Evolutionary conservation across 2,888 invertebrate species (phyloP).

Genomic region (Papilio protenor): DNA sequence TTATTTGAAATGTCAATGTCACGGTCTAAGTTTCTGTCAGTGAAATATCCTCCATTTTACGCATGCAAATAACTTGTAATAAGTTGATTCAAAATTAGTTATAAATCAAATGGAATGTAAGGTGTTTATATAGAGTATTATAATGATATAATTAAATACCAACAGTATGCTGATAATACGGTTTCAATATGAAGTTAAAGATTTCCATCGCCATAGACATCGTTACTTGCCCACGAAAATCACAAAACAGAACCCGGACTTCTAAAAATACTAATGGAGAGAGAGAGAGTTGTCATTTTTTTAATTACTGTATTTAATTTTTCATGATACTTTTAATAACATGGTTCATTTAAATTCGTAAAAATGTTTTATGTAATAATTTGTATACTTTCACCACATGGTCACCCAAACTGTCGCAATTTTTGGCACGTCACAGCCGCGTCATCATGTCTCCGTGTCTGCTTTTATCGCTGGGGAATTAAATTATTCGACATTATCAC

Average conservation of each 20-base stretch:
- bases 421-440: conserved; percentile 88
- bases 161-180: background rate
- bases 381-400: conserved; percentile 22
- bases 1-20: conserved; percentile 12
- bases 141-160: background rate
- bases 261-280: background rate
- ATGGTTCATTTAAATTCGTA: background rate
- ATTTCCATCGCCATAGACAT: background rate
- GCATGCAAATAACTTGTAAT: background rate
- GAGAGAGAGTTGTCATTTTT: too few relatives aligned
- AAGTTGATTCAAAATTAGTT: background rate
- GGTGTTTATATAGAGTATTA: too few relatives aligned
- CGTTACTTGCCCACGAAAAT: background rate
- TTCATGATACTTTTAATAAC: background rate
- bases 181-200: background rate
- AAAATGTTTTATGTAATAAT: background rate
- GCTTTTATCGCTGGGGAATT: conserved; percentile 81
- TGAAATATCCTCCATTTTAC: background rate
- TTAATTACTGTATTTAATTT: background rate
- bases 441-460: conserved; percentile 87
- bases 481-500: conserved; percentile 80
- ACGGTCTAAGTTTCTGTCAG: background rate
- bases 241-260: background rate
- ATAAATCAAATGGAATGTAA: background rate
- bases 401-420: conserved; percentile 51